Evolutionary conservation across 2,797 vertebrate genomes (phyloP), one percentile per base, ranked within the genome.

Genomic region (Apodemus agrarius): DNA sequence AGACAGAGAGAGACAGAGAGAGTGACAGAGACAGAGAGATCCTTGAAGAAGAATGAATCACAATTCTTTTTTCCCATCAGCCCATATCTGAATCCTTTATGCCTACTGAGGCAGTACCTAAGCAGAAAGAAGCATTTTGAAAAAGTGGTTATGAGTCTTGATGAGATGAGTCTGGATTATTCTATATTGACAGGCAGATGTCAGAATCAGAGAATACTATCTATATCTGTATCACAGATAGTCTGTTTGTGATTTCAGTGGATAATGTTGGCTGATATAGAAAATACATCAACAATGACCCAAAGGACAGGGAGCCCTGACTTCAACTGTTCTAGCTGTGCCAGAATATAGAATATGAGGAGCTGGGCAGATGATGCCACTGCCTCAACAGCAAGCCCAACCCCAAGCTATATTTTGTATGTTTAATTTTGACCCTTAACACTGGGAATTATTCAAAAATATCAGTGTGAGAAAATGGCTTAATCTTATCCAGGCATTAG

Each of bases 361-460:
- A 16, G 3, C 29, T n/a, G 4, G 21, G 1, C 22, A 78, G 12
- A 49, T 12, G 13, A 59, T 5, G 1, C 4, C 24, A 5, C 6
- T 63, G 31, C 0, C 3, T 19, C 74, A n/a, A 2, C 14, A 46
- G 31, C 40, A 63, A 63, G 10, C 29, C 57, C 37, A 89, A 6
- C 17, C 26, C 1, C 19, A 75, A 19, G 11, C 13, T 59, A 1
- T 4, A 61, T 6, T 61, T 24, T 76, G 13, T 1, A 24, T 61
- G 6, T 13, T 63, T 43, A 34, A 59, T 43, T 57, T 75, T 74
- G n/a, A 40, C 46, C 34, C 72, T 74, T 74, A 88, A 40, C 3
- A 16, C 14, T 29, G 67, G 14, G 17, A 72, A 37, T 12, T 40
- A 57, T 40, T 54, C 49, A 43, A 22, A 76, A 61, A 78, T 14